Conservation (phyloP, 2,113 vertebrate genomes). For the Micronycteris hirsuta region DNA sequence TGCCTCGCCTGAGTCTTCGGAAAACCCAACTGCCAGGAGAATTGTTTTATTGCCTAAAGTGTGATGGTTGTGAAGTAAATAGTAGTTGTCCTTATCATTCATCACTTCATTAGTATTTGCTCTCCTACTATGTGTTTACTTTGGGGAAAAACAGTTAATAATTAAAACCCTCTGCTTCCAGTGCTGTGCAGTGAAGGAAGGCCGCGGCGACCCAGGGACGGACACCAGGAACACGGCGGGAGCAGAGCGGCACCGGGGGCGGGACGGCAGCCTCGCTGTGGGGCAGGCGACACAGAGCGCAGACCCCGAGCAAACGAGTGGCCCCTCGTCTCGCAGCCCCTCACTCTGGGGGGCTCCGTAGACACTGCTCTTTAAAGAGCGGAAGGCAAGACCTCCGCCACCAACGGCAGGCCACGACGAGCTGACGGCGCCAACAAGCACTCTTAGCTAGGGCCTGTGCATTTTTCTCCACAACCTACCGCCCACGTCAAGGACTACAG, state of each 20-base stretch:
- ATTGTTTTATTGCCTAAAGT: background rate
- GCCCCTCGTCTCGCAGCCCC: rapidly evolving
- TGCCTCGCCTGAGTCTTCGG: background rate
- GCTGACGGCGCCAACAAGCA: no score
- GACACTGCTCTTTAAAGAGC: background rate
- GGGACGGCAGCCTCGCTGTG: background rate
- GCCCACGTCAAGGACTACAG: no score
- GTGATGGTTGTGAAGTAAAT: background rate
- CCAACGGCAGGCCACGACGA: background rate
- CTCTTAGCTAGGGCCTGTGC: background rate
- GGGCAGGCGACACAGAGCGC: no score
- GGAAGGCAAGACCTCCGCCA: background rate
- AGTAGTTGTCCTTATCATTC: background rate
- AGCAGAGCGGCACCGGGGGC: background rate
- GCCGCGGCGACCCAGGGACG: no score
- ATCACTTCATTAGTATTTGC: background rate
- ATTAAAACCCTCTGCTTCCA: background rate
- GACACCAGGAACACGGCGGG: no score
- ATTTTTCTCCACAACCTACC: no score
- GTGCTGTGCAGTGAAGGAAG: background rate
- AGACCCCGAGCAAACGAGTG: background rate
- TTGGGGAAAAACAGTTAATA: background rate
- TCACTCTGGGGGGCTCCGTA: background rate
- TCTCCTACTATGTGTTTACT: background rate
- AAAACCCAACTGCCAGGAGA: background rate